A percentile compares a stretch with the other conserved stretches of the same genome.
These are phyloP conservation scores for Minunthozetes semirufus DNA, from an alignment of 2,888 invertebrate genomes.

Conservation along the genomic window DNA sequence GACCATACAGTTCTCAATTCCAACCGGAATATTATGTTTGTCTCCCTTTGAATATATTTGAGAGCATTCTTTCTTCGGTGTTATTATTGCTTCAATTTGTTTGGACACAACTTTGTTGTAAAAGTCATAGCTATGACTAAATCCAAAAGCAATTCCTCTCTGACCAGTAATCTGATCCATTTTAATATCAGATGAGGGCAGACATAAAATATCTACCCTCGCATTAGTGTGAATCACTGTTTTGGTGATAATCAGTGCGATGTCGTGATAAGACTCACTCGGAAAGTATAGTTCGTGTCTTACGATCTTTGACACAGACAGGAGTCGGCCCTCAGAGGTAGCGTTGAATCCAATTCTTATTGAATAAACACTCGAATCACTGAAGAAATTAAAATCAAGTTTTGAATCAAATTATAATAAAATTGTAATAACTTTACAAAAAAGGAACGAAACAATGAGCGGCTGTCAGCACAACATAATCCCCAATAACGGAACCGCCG, in stretches of 20 bases:
- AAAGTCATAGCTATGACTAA: background rate
- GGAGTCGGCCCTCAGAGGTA: background rate
- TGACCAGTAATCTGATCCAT: background rate
- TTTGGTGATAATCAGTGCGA: conserved; percentile 6
- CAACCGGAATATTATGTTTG: conserved; percentile 33
- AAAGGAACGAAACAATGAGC: conserved; percentile 30
- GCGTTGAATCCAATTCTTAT: background rate
- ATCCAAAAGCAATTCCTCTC: background rate
- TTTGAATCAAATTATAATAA: background rate
- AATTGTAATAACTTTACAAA: background rate
- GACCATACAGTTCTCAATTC: conserved; percentile 37
- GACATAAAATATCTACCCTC: background rate
- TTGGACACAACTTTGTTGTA: background rate
- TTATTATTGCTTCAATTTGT: background rate
- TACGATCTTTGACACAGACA: background rate
- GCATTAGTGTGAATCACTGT: background rate
- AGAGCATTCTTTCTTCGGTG: background rate
- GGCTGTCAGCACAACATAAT: conserved; percentile 15
- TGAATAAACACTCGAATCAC: conserved; percentile 16
- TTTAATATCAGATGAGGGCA: background rate
- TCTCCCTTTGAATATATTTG: conserved; percentile 15
- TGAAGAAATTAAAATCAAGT: background rate
- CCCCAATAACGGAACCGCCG: conserved; percentile 16
- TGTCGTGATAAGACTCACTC: conserved; percentile 24
- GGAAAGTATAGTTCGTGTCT: background rate